A percentile compares a stretch with the other conserved stretches of the same genome.
Evolutionary conservation across 2,888 invertebrate genomes (phyloP).

Genomic region (Frankliniella fusca): DNA sequence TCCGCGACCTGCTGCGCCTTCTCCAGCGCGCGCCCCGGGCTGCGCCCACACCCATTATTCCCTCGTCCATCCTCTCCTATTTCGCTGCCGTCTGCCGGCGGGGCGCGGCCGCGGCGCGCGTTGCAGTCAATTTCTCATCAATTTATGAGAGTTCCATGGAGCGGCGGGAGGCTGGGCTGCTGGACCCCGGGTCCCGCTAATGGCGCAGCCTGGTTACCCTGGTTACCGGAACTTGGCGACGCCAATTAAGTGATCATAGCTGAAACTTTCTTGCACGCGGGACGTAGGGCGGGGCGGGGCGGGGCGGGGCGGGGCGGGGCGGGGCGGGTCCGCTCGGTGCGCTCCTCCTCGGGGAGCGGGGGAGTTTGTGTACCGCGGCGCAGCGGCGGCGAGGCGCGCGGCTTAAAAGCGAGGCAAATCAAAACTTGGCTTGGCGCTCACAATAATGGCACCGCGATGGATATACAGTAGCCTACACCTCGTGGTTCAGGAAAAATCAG

Average conservation of each 20-base stretch:
- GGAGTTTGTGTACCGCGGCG: neutral
- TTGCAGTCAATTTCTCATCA: no score
- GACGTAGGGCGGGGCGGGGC: neutral
- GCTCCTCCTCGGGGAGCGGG: no score
- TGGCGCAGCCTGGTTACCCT: neutral
- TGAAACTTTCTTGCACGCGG: neutral
- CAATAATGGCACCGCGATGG: neutral
- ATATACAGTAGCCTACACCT: no score
- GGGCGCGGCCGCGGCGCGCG: no score
- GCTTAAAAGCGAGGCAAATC: slow-evolving; percentile 10
- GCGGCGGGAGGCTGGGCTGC: no score
- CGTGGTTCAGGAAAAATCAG: no score
- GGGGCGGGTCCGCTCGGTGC: neutral
- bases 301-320: neutral
- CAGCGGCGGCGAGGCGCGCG: neutral
- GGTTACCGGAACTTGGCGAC: neutral
- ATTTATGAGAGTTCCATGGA: no score
- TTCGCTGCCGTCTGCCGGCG: no score
- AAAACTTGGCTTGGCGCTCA: neutral
- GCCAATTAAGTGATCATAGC: slow-evolving; percentile 6
- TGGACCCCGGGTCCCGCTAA: neutral
- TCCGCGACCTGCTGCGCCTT: no score
- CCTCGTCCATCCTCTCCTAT: no score
- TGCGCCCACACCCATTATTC: no score
- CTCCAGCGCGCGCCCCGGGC: no score